Base-by-base conservation (phyloP, 2,888 invertebrate species). In the Ernsta delagoae region DNA sequence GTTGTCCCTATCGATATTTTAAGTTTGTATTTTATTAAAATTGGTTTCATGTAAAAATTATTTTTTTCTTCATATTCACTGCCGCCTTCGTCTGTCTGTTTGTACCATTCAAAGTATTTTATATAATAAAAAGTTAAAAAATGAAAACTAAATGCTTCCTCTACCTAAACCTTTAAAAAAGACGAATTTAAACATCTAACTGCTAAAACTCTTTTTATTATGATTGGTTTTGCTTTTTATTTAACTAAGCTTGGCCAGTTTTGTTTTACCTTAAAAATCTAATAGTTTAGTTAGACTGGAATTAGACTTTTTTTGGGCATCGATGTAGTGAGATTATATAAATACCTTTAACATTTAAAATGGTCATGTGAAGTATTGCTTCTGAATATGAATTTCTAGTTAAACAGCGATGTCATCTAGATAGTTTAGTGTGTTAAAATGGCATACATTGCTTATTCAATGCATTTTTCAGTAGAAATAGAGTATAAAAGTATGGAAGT, bases 51-150 rank as follows among this genome's bases (percentile, higher is more conserved):
- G 24, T 24, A 24, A 24, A 24, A 1, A 1, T 24, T 39, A 39
- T 39, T 39, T 39, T 56, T 36, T 31, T n/a, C 3, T 59, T 69
- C 56, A 24, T 59, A 16, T 45, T 24, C 53, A 63, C 59, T 59
- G 70, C 57, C 68, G 70, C 70, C 71, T 71, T 71, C 73, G 72
- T 76, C 76, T 76, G 74, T 75, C 74, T 76, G 75, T 74, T 74
- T 65, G 72, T 72, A 72, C 76, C 73, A 65, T 67, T 39, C 50
- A 68, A 39, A 50, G n/a, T 24, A 16, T 48, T 56, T 41, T 39
- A 63, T 59, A 68, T 68, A 59, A 5, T 41, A 5, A 45, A 12
- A 64, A 62, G 9, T 50, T 62, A 16, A 45, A 68, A 61, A 61
- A 6, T 39, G 24, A 39, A 6, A 43, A 45, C 11, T 57, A 12